These are phyloP conservation scores for Tiliqua scincoides DNA, from an alignment of 2,113 vertebrate species.

Conservation along the genomic window DNA sequence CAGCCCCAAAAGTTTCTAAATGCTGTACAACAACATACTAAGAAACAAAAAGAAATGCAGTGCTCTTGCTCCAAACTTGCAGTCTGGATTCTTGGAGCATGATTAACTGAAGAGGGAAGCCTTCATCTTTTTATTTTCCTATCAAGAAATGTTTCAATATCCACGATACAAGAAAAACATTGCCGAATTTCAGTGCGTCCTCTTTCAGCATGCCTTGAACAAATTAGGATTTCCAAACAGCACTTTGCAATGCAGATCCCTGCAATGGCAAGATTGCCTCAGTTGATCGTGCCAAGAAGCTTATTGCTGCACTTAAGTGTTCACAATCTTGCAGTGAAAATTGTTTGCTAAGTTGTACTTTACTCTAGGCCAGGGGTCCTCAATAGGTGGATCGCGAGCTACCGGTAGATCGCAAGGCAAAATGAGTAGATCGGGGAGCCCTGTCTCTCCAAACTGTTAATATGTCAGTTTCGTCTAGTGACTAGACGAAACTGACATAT, in stretches of 20 bases:
- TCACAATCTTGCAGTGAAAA: not conserved
- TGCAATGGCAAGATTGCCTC: not conserved
- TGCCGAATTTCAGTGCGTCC: not conserved
- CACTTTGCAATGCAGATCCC: not conserved
- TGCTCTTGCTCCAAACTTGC: not conserved
- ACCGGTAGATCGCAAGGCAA: no score
- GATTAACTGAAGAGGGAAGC: not conserved
- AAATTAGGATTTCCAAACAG: not conserved
- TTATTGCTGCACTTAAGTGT: conserved; percentile 27
- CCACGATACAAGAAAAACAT: not conserved
- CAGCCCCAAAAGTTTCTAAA: not conserved
- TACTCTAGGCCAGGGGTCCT: no score
- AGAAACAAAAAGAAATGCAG: no score
- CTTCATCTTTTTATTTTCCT: not conserved
- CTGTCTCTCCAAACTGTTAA: no score
- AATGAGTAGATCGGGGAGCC: no score
- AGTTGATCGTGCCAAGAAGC: conserved; percentile 2
- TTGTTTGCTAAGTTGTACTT: conserved; percentile 28
- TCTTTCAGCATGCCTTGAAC: not conserved
- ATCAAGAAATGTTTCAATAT: not conserved
- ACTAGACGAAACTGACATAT: no score
- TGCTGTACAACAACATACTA: no score
- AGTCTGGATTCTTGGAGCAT: not conserved
- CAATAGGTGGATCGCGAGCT: no score
- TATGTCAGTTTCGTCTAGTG: no score